Evolutionary conservation across 2,888 invertebrate species (phyloP), one percentile per base, ranked within the genome.

Genomic region (Diplazon laetatorius): DNA sequence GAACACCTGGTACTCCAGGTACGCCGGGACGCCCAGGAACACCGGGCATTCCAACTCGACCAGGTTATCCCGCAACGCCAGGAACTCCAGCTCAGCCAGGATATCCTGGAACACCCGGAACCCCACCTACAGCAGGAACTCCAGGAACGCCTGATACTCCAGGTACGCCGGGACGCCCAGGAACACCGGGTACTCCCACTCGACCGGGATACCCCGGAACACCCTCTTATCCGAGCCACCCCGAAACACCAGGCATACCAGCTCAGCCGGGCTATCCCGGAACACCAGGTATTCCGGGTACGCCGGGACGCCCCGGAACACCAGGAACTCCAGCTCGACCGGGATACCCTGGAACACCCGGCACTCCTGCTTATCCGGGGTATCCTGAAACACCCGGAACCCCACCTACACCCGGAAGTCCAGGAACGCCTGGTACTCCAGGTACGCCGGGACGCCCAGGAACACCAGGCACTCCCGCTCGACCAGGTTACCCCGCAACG

Each of bases 311-410:
- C 1, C 48, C 66, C 3, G 71, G 76, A 44, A 9, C 39, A 16
- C 78, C 75, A 0, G 62, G 42, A 8, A 60, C 16, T 25, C 59
- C 44, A 9, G 65, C 60, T 8, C 22, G 9, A 10, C 76, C 80
- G 1, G 48, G 75, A 0, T 18, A 76, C 0, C 82, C 80, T 14
- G 82, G 83, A n/a, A 52, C 9, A 9, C 86, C 83, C 10, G 82
- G 92, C n/a, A 85, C 88, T 52, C 93, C 92, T 0, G 92, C 92
- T 0, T 92, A 92, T 1, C 93, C 92, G 2, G 82, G 91, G 0
- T 92, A 92, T 0, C 84, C 85, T 2, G 87, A 82, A 3, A 84
- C 91, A 18, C 91, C 92, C 6, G 90, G 90, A 46, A 88, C 90
- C 0, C 92, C 91, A n/a, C 86, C 81, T 20, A 37, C 22, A 6